A percentile compares a stretch with the other conserved stretches of the same genome.
Evolutionary conservation across 2,797 vertebrate species (phyloP).

Genomic region (Artibeus jamaicensis): DNA sequence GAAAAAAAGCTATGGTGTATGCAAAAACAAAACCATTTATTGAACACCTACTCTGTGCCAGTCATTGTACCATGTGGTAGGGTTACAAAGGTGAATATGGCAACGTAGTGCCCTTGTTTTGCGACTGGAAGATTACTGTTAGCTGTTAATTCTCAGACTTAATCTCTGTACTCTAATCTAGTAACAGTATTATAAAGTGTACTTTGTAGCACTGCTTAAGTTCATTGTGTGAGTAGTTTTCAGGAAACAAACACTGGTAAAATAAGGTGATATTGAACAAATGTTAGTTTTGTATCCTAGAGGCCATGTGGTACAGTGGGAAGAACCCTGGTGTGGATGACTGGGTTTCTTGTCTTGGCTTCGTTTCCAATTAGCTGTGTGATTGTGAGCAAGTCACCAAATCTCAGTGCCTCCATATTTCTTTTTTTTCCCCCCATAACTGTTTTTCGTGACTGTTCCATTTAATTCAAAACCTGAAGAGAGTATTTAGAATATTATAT

Average conservation of each 20-base stretch:
- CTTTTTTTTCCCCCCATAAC: not conserved
- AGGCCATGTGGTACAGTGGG: not conserved
- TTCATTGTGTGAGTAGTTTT: slow-evolving; percentile 26
- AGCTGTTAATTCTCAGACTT: slow-evolving; percentile 48
- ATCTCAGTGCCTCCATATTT: not conserved
- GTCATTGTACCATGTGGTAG: not conserved
- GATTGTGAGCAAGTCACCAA: not conserved
- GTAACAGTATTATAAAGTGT: slow-evolving; percentile 58
- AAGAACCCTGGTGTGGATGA: not conserved
- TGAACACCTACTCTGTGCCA: not conserved
- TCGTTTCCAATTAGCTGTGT: not conserved
- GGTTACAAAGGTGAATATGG: not conserved
- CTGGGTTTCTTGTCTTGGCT: not conserved
- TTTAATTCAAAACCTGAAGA: slow-evolving; percentile 20
- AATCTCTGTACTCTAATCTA: slow-evolving; percentile 53
- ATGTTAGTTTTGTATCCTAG: not conserved
- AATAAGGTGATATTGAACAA: slow-evolving; percentile 13
- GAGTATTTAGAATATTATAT: slow-evolving; percentile 39
- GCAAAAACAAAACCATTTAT: not conserved
- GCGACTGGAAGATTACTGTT: slow-evolving; percentile 38
- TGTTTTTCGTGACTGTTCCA: slow-evolving; percentile 2
- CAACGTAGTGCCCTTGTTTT: slow-evolving; percentile 45
- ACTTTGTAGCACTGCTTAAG: slow-evolving; percentile 46
- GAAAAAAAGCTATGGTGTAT: not conserved
- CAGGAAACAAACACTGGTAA: slow-evolving; percentile 38